These are phyloP conservation scores for Typhlomys cinereus DNA, from an alignment of 2,113 vertebrate species.

Conservation along the genomic window DNA sequence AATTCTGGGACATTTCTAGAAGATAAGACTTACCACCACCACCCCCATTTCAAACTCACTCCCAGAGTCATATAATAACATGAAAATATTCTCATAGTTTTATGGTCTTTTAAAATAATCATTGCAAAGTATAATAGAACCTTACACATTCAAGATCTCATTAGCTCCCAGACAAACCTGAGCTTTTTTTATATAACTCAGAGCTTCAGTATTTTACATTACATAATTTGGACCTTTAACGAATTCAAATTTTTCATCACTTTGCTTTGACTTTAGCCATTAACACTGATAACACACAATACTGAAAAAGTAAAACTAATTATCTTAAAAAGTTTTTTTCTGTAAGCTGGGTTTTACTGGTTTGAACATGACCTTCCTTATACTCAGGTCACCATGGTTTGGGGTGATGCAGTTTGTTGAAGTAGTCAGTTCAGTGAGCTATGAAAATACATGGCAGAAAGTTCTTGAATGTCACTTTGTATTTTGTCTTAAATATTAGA, in stretches of 20 bases:
- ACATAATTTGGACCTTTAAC: background rate
- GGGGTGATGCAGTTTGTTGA: constrained; percentile 35
- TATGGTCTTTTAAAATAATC: constrained; percentile 59
- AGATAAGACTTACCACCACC: constrained; percentile 34
- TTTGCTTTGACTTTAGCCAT: constrained; percentile 40
- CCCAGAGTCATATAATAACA: constrained; percentile 47
- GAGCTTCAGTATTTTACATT: constrained; percentile 24
- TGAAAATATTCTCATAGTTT: constrained; percentile 47
- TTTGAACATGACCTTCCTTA: constrained; percentile 36
- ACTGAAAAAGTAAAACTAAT: constrained; percentile 34
- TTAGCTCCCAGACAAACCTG: constrained; percentile 63
- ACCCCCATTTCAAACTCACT: constrained; percentile 56
- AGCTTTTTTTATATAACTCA: constrained; percentile 38
- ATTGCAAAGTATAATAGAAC: constrained; percentile 58
- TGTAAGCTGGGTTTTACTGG: constrained; percentile 29
- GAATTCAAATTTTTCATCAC: constrained; percentile 43
- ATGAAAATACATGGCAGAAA: constrained; percentile 51
- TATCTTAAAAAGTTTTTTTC: background rate
- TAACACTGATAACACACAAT: background rate
- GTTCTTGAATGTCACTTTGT: constrained; percentile 60
- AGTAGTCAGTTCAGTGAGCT: constrained; percentile 45
- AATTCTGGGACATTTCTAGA: constrained; percentile 16
- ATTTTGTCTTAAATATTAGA: constrained; percentile 67
- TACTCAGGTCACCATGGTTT: background rate
- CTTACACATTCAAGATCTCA: constrained; percentile 60